Evolutionary conservation across 1,140 invertebrate species (phyloP).

Genomic region (Myzus persicae): DNA sequence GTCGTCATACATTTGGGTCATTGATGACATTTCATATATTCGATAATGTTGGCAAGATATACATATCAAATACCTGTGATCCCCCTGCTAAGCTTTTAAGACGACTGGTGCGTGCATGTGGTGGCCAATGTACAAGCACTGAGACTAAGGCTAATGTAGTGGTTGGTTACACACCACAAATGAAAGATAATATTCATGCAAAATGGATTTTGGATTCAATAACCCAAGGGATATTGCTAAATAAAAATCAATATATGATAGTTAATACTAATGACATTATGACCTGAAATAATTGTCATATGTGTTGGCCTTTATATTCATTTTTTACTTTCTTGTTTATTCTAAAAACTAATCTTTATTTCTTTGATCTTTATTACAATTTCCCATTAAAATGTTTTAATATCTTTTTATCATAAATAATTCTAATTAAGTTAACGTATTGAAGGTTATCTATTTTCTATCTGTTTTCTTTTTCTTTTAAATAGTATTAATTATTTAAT

Average conservation of each 20-base stretch:
- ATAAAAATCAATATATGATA: slow-evolving; percentile 2
- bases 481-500: slow-evolving; percentile 1
- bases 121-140: slow-evolving; percentile 1
- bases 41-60: slow-evolving; percentile 11
- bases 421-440: not conserved
- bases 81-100: slow-evolving; percentile 11
- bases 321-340: not conserved
- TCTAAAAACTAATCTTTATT: not conserved
- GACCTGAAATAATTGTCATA: not conserved
- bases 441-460: not conserved
- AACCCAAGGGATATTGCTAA: slow-evolving; percentile 24
- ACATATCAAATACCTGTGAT: slow-evolving; percentile 34
- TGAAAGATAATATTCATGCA: slow-evolving; percentile 18
- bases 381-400: not conserved
- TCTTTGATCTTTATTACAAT: not conserved
- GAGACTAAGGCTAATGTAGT: not conserved
- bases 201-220: slow-evolving; percentile 52
- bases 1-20: slow-evolving; percentile 28
- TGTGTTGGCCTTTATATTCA: not conserved
- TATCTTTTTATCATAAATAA: not conserved
- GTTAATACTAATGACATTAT: not conserved
- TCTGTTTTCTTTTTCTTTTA: not conserved
- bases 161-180: not conserved
- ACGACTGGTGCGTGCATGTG: slow-evolving; percentile 37
- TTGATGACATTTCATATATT: slow-evolving; percentile 43